Conservation (phyloP, 1,140 invertebrate species). For the Lysiphlebus fabarum region DNA sequence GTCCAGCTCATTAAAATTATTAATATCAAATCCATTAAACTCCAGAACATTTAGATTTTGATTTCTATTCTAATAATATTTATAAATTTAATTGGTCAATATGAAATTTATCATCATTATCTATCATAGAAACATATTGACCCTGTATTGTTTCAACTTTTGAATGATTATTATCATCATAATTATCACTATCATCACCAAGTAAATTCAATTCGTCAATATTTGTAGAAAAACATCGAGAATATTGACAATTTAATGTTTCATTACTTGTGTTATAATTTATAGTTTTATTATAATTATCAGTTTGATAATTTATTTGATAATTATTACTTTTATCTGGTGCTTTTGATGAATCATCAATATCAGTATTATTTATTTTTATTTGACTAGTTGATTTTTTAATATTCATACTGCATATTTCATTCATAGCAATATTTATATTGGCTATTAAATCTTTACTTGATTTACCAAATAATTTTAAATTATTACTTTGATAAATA, state of each 20-base stretch:
- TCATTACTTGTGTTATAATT: constrained; percentile 2
- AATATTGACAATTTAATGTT: background rate
- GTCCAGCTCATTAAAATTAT: too few relatives aligned
- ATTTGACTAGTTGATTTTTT: constrained; percentile 26
- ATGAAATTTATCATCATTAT: constrained; percentile 28
- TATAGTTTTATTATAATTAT: constrained; percentile 15
- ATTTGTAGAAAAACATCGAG: constrained; percentile 31
- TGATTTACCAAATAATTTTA: constrained; percentile 33
- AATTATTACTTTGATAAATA: constrained; percentile 38
- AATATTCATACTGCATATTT: constrained; percentile 30
- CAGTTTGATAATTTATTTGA: background rate
- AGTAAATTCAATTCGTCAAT: constrained; percentile 42
- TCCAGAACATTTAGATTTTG: too few relatives aligned
- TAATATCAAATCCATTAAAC: too few relatives aligned
- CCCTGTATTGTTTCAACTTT: too few relatives aligned
- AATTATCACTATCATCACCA: constrained; percentile 30
- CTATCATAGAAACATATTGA: background rate
- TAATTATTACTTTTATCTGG: background rate
- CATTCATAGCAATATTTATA: constrained; percentile 36
- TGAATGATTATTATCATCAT: constrained; percentile 19
- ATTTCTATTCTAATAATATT: constrained; percentile 7
- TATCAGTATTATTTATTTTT: constrained; percentile 32
- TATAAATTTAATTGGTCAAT: constrained; percentile 40
- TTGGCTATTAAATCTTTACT: constrained; percentile 40
- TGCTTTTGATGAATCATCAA: constrained; percentile 28